A percentile compares a stretch with the other conserved stretches of the same genome.
Evolutionary conservation across 2,888 invertebrate genomes (phyloP).

Genomic region (Phymatocera aterrima): DNA sequence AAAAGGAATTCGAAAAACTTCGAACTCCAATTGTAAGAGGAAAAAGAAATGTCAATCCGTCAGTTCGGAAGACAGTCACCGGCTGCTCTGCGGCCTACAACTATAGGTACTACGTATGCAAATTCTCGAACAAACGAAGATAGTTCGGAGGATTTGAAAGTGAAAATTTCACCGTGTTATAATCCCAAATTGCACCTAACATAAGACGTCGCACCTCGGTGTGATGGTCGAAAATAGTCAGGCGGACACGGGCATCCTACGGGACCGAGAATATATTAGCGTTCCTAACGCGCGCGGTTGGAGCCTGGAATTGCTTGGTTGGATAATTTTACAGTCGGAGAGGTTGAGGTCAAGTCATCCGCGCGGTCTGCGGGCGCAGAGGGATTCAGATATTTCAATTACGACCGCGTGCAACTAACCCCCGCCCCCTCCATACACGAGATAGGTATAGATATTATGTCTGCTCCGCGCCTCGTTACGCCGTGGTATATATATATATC

Average conservation of each 20-base stretch:
- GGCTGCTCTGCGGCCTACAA: no score
- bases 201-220: neutral
- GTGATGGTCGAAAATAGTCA: neutral
- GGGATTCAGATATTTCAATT: slow-evolving; percentile 69
- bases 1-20: no score
- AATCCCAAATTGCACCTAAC: no score
- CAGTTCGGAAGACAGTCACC: no score
- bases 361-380: slow-evolving; percentile 53
- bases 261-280: slow-evolving; percentile 52
- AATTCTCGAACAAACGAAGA: no score
- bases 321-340: slow-evolving; percentile 66
- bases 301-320: slow-evolving; percentile 53
- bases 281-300: slow-evolving; percentile 49
- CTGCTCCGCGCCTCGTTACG: neutral
- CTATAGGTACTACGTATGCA: no score
- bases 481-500: neutral
- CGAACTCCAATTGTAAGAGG: no score
- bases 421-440: neutral
- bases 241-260: neutral
- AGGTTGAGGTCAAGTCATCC: slow-evolving; percentile 61
- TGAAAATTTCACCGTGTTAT: neutral
- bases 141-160: neutral
- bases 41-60: no score
- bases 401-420: slow-evolving; percentile 50
- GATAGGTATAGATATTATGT: neutral